Base-by-base conservation (phyloP, 2,888 invertebrate species). In the Aspidiotus rigidus region DNA sequence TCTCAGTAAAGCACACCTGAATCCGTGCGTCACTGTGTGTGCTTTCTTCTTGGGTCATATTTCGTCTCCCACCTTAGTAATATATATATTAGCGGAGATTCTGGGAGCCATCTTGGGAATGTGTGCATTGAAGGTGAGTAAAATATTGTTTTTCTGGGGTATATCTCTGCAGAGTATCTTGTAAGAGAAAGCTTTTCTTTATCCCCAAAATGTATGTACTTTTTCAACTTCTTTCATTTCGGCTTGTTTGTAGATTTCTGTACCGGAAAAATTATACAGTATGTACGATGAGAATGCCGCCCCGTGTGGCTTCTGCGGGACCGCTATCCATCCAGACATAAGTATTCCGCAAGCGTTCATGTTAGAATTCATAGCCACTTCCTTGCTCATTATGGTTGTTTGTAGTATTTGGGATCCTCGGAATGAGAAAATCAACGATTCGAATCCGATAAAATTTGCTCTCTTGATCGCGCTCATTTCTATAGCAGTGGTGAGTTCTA, bases 1-100 rank as follows among this genome's bases (percentile, higher is more conserved):
- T 75, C 82, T 90, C 62, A 89, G 90, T 42, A 88, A 87, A 39
- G 86, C 88, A 0, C 88, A 88, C 75, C 79, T 90, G 75, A 90
- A 90, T 78, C 90, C 90, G 0, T 83, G 85, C 0, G 86, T 90
- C 7, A 87, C 89, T 0, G 76, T 87, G 7, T 84, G 85, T 0
- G 83, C 88, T 0, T 79, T 84, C 1, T 76, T 87, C 55, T 80
- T 83, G 75, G 85, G 85, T 0, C 77, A 79, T 28, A 79, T 83
- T 53, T 80, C 83, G 2, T 76, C 83, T 0, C 77, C 81, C 61
- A 80, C 86, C 70, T 86, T 83, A 0, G 76, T 82, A 0, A 76
- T 84, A 10, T 90, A 88, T 75, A 74, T 85, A 0, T 75, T 84
- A 1, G 85, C 81, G 6, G 88, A 91, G 77, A 80, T 85, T 73